Conservation (phyloP, 2,797 vertebrate genomes). For the Erithacus rubecula region DNA sequence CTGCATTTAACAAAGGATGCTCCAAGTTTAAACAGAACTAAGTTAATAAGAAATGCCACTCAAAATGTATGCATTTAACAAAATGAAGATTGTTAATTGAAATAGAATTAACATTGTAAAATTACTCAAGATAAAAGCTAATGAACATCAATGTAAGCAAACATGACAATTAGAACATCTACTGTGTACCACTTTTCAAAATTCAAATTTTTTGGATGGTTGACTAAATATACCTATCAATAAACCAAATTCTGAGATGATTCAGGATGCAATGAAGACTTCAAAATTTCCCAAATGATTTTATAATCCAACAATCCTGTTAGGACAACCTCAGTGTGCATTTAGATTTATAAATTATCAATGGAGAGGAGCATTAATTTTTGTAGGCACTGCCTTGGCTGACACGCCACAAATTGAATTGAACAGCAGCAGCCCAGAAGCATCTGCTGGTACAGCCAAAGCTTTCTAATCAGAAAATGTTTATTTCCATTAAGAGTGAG, state of each 20-base stretch:
- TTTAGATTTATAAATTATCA: conserved; percentile 5
- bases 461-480: not conserved
- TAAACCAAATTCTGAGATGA: not conserved
- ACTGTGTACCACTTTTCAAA: not conserved
- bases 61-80: not conserved
- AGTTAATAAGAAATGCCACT: not conserved
- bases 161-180: not conserved
- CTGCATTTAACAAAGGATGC: not conserved
- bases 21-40: not conserved
- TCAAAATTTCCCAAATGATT: not conserved
- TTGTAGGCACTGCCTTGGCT: not conserved
- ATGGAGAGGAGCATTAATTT: not conserved
- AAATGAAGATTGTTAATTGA: not conserved
- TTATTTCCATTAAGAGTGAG: not conserved
- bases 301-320: not conserved
- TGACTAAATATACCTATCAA: conserved; percentile 11
- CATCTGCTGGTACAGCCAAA: not conserved
- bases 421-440: not conserved
- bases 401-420: not conserved
- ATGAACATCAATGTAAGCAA: not conserved
- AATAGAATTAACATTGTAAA: not conserved
- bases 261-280: not conserved
- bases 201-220: not conserved
- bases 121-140: not conserved
- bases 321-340: not conserved